phyloP scores from a whole-genome alignment of 2,888 invertebrate species.

The Aelia acuminata region DNA sequence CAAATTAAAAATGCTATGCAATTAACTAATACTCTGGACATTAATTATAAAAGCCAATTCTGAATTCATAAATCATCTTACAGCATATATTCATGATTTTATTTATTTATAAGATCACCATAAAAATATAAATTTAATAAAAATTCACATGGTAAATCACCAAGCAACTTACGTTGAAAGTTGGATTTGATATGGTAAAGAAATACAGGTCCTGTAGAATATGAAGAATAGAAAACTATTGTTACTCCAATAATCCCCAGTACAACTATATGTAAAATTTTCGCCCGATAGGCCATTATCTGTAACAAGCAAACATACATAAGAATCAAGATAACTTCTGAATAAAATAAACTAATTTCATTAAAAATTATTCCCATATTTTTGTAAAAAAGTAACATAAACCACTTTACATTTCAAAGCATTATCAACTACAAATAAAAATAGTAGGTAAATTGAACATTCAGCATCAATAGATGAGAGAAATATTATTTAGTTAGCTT shows the following conservation, averaged over 20 bases:
- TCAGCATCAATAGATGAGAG: no score
- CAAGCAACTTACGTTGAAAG: conserved; percentile 36
- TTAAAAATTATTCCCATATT: neutral
- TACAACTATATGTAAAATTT: conserved; percentile 70
- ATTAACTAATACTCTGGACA: neutral
- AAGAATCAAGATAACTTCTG: neutral
- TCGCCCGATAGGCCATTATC: conserved; percentile 70
- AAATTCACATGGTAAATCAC: no score
- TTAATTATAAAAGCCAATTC: neutral
- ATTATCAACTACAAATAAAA: neutral
- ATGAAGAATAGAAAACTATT: conserved; percentile 72
- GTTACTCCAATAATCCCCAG: conserved; percentile 70
- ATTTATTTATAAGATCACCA: neutral
- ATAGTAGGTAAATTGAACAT: no score
- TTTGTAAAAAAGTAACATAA: no score
- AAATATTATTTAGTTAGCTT: no score
- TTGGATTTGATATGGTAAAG: conserved; percentile 63
- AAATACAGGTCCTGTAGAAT: conserved; percentile 69
- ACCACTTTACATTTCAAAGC: neutral
- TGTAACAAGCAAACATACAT: conserved; percentile 61
- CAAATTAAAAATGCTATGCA: neutral
- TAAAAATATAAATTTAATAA: neutral
- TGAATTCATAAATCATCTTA: neutral
- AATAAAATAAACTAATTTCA: neutral
- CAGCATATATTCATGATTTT: neutral